Conservation (phyloP, 2,888 invertebrate species). For the Micoletzkya japonica region DNA sequence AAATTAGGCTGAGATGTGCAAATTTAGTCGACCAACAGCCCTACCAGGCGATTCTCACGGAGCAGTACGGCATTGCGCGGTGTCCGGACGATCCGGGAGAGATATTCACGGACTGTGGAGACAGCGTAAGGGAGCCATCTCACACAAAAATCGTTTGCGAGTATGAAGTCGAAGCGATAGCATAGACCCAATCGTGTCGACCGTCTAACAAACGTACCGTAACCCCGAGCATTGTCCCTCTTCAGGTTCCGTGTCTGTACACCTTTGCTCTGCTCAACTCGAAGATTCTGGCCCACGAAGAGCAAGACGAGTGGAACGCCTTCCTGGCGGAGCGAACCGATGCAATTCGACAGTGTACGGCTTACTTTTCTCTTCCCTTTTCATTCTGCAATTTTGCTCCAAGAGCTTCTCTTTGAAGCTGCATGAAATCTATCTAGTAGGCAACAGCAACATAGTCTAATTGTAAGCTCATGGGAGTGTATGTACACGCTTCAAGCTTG, state of each 20-base stretch:
- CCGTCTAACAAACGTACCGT: neutral
- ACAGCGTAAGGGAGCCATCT: constrained; percentile 46
- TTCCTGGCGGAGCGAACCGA: constrained; percentile 47
- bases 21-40: constrained; percentile 57
- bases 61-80: constrained; percentile 40
- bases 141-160: too few species aligned
- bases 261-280: constrained; percentile 60
- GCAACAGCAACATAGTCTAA: neutral
- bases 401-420: neutral
- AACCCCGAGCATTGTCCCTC: neutral
- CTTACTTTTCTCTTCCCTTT: neutral
- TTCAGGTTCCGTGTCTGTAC: constrained; percentile 55
- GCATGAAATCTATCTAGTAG: neutral
- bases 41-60: constrained; percentile 45
- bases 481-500: neutral
- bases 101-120: constrained; percentile 58
- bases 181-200: neutral
- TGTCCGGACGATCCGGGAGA: constrained; percentile 61
- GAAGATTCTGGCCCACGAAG: constrained; percentile 54
- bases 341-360: constrained; percentile 49
- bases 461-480: neutral
- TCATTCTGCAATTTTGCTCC: neutral
- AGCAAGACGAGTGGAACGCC: constrained; percentile 51
- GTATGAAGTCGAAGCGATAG: too few species aligned
- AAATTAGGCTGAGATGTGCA: too few species aligned